Base-by-base conservation (phyloP, 2,113 vertebrate species). In the Trichechus manatus region DNA sequence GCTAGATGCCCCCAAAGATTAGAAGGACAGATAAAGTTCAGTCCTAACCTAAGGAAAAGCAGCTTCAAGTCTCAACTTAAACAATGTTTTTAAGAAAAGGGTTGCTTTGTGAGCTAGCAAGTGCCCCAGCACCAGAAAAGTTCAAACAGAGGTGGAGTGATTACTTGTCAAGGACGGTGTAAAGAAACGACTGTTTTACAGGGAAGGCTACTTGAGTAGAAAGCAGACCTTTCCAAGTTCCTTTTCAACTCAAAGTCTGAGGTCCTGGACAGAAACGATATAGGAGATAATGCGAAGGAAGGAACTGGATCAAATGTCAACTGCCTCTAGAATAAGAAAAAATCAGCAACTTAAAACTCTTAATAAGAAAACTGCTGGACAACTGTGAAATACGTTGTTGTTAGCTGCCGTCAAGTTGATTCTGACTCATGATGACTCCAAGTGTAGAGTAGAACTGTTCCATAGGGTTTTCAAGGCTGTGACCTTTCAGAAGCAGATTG, bases 171-270 rank as follows among this genome's bases (percentile, higher is more conserved):
- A 25, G 74, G 81, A 33, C 3, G 0, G 0, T 0, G 14, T 1
- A 8, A 39, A 74, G 68, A 20, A 22, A 36, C 0, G 0, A 10
- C 82, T 11, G 42, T 8, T 17, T 36, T 3, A 50, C 19, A 17
- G 47, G 64, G 15, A 47, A 33, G 19, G 44, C 70, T 68, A 85
- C 42, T 7, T 1, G 2, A 27, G 39, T 6, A 31, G 0, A 17
- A 61, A 75, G 56, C 74, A 68, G 77, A 31, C 2, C 13, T 75
- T 44, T 84, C 89, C 66, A 50, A 64, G 82, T 36, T 64, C 74
- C 88, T 87, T 87, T 78, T 86, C 89, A 64, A 64, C 42, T 39
- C 31, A 5, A n/a, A 81, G 44, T 47, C 77, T 80, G 29, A 79
- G 70, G 47, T 44, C 70, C 33, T 13, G 22, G 75, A 53, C 2